phyloP scores from a whole-genome alignment of 1,140 invertebrate genomes.

The Zelostemma sp. region DNA sequence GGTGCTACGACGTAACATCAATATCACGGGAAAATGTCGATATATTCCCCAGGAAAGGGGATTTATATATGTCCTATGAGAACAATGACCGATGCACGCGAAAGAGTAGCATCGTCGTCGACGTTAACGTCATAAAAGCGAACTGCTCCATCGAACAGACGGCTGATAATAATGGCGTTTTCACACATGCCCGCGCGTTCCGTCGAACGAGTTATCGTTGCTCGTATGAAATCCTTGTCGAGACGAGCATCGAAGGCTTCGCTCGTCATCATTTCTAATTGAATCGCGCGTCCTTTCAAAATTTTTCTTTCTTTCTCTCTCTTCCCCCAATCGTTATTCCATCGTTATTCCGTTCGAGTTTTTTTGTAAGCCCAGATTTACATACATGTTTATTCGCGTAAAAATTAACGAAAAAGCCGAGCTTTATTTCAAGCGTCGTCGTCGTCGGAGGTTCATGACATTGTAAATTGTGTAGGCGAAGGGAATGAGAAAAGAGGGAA shows the following conservation, averaged over 20 bases:
- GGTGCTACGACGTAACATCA: constrained; percentile 4
- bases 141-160: not conserved
- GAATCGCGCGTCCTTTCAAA: too few relatives aligned
- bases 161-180: not conserved
- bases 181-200: constrained; percentile 2
- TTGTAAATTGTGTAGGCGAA: constrained; percentile 1
- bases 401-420: too few relatives aligned
- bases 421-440: too few relatives aligned
- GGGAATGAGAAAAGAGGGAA: not conserved
- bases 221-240: not conserved
- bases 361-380: too few relatives aligned
- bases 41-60: constrained; percentile 9
- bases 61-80: constrained; percentile 12
- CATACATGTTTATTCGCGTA: too few relatives aligned
- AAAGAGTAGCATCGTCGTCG: not conserved
- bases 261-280: too few relatives aligned
- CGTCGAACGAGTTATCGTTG: constrained; percentile 17
- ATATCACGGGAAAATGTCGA: constrained; percentile 14
- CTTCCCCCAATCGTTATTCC: too few relatives aligned
- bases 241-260: too few relatives aligned
- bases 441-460: too few relatives aligned
- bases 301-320: too few relatives aligned
- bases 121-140: constrained; percentile 6
- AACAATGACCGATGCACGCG: constrained; percentile 22
- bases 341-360: too few relatives aligned